These are phyloP conservation scores for Halictus ligatus DNA, from an alignment of 2,888 invertebrate genomes.

Conservation along the genomic window DNA sequence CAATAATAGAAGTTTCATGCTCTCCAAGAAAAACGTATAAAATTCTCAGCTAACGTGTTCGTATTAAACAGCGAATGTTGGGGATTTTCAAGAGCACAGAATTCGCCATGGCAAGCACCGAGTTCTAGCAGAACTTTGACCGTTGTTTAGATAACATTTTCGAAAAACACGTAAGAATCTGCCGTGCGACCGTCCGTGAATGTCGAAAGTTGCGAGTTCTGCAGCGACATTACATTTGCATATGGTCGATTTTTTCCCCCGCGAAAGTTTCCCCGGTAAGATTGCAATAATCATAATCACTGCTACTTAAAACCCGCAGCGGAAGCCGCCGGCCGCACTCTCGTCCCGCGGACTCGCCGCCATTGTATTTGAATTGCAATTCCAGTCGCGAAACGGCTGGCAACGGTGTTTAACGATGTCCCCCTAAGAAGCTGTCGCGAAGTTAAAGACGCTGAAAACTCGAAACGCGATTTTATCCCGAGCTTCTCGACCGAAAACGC, in stretches of 20 bases:
- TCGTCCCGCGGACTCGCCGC: not conserved
- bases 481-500: not conserved
- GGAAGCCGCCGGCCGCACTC: not conserved
- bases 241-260: not conserved
- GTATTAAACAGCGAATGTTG: not conserved
- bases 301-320: conserved; percentile 3
- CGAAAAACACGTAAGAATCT: not conserved
- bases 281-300: conserved; percentile 17
- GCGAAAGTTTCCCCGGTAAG: conserved; percentile 7
- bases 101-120: not conserved
- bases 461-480: conserved; percentile 6
- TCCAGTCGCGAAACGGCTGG: conserved; percentile 5
- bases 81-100: not conserved
- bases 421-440: not conserved
- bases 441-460: conserved; percentile 21
- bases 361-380: conserved; percentile 12
- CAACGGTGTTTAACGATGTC: conserved; percentile 5
- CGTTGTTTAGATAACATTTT: conserved; percentile 7
- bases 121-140: not conserved
- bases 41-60: not conserved
- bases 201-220: conserved; percentile 2
- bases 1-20: not conserved
- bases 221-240: conserved; percentile 6
- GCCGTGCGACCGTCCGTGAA: not conserved
- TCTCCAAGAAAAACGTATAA: not conserved